Conservation (phyloP, 1,140 invertebrate species). For the Portunus trituberculatus region DNA sequence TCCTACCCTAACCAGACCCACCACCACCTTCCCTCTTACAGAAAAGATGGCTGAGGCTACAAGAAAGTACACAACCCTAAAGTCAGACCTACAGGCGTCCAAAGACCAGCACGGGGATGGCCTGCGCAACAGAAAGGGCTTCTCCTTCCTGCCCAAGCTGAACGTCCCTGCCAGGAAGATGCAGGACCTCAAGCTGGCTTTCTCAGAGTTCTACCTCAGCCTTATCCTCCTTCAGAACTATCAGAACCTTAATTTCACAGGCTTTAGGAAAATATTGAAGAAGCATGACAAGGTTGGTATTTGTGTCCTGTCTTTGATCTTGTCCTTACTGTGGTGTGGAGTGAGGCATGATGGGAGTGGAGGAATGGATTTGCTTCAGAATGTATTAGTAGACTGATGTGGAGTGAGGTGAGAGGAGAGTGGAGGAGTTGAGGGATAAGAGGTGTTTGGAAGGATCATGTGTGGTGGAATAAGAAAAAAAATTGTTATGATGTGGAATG, state of each 20-base stretch:
- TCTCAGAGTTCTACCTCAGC: conserved; percentile 99
- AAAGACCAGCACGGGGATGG: conserved; percentile 78
- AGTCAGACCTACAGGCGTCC: conserved; percentile 90
- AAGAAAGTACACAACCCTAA: conserved; percentile 94
- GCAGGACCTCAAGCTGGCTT: conserved; percentile 97
- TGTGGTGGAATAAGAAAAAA: too few species aligned
- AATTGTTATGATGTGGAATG: too few species aligned
- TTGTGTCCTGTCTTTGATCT: too few species aligned
- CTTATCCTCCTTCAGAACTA: conserved; percentile 92
- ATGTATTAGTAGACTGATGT: too few species aligned
- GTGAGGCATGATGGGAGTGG: too few species aligned
- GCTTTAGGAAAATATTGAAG: conserved; percentile 99
- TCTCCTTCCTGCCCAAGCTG: conserved; percentile 74
- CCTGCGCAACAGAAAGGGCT: conserved; percentile 74
- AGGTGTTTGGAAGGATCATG: too few species aligned
- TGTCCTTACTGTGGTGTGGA: too few species aligned
- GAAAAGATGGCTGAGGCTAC: conserved; percentile 99
- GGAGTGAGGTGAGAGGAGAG: too few species aligned
- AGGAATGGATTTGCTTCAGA: too few species aligned
- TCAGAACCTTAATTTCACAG: conserved; percentile 98
- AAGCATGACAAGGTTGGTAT: conserved; percentile 97
- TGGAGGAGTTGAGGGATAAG: too few species aligned
- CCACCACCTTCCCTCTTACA: conserved; percentile 79
- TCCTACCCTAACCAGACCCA: too few species aligned
- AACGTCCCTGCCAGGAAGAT: conserved; percentile 84